Evolutionary conservation across 1,140 invertebrate genomes (phyloP).

Genomic region (Oryzaephilus surinamensis): DNA sequence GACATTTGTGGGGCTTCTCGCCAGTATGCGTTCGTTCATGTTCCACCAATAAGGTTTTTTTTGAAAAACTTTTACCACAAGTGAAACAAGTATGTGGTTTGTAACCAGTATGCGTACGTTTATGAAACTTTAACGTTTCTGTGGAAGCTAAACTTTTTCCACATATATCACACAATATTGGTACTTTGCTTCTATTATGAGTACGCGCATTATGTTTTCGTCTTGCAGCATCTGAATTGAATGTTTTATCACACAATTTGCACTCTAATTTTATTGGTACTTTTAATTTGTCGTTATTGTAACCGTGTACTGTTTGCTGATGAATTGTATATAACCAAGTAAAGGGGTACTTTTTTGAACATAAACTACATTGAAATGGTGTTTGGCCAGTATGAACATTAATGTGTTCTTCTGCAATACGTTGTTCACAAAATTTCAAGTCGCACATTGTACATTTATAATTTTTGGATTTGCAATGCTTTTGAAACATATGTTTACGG

Average conservation of each 20-base stretch:
- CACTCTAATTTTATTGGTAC: conserved; percentile 55
- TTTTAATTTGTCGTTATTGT: conserved; percentile 20
- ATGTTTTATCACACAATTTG: conserved; percentile 44
- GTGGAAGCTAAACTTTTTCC: conserved; percentile 48
- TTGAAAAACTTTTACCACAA: conserved; percentile 49
- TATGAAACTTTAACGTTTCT: conserved; percentile 63
- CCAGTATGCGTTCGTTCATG: conserved; percentile 53
- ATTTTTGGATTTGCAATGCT: too few species aligned
- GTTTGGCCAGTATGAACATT: conserved; percentile 91
- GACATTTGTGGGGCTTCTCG: conserved; percentile 54
- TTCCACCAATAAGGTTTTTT: conserved; percentile 23
- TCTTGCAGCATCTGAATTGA: conserved; percentile 48
- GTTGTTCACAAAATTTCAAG: conserved; percentile 7
- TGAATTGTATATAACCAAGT: neutral
- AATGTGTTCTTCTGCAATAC: conserved; percentile 58
- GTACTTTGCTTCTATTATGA: conserved; percentile 31
- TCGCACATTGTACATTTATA: conserved; percentile 12
- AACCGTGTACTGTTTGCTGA: neutral
- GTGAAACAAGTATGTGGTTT: conserved; percentile 58
- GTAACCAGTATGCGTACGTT: conserved; percentile 64
- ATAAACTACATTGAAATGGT: conserved; percentile 37
- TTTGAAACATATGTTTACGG: too few species aligned
- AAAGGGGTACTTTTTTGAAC: conserved; percentile 1
- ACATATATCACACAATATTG: conserved; percentile 30
- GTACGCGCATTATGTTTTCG: too few species aligned